phyloP scores from a whole-genome alignment of 2,797 vertebrate genomes.

The Coluber constrictor region DNA sequence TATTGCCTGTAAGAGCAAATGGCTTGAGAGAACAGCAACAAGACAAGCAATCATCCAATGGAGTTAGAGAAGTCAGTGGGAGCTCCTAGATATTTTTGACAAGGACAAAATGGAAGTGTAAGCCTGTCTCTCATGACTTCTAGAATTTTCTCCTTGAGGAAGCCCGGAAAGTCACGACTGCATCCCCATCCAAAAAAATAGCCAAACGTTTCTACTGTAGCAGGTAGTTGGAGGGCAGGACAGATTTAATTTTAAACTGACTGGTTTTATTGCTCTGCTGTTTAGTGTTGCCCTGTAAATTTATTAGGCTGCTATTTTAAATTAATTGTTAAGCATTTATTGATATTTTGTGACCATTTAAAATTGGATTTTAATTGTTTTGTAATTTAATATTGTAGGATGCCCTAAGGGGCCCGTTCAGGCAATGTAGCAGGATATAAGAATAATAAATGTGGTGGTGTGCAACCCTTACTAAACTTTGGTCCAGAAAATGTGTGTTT shows the following conservation, averaged over 20 bases:
- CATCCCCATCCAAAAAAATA: neutral
- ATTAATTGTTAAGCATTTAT: conserved; percentile 8
- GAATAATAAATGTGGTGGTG: neutral
- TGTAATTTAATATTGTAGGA: conserved; percentile 6
- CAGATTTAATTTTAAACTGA: conserved; percentile 11
- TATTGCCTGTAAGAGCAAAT: neutral
- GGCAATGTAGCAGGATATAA: neutral
- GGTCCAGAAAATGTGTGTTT: neutral
- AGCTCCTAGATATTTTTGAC: neutral
- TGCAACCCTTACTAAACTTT: neutral
- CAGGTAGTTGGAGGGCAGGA: neutral
- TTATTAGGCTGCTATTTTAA: conserved; percentile 3
- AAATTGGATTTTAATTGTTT: conserved; percentile 18
- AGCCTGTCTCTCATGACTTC: neutral
- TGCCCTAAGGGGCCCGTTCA: neutral
- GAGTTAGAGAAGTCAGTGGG: neutral
- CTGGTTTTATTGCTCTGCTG: neutral
- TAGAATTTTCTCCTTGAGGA: neutral
- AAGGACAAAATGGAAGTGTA: neutral
- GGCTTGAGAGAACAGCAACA: neutral
- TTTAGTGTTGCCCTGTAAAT: neutral
- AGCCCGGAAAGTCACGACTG: neutral
- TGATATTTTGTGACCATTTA: neutral
- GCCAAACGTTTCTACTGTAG: neutral
- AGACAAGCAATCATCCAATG: neutral